These are phyloP conservation scores for Drosophila fuyamai DNA, from an alignment of 1,140 invertebrate species.

Conservation along the genomic window DNA sequence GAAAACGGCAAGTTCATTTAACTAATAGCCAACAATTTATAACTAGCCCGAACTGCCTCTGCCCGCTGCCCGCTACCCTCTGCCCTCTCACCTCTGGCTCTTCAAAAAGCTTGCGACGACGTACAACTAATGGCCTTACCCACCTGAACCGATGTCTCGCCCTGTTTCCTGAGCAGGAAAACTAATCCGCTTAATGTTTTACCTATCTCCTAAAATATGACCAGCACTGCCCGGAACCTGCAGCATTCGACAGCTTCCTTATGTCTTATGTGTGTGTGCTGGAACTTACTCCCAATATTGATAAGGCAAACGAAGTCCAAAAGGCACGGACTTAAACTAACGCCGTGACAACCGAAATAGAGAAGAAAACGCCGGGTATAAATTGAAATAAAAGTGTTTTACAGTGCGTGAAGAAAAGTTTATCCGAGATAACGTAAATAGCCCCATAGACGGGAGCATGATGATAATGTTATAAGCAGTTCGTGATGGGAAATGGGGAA, in stretches of 20 bases:
- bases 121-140: constrained; percentile 67
- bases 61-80: constrained; percentile 1
- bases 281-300: constrained; percentile 48
- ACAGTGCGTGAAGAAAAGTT: constrained; percentile 37
- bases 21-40: constrained; percentile 83
- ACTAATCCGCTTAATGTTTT: constrained; percentile 82
- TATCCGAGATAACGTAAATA: constrained; percentile 45
- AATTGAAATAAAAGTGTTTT: constrained; percentile 51
- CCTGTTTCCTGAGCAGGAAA: constrained; percentile 32
- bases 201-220: constrained; percentile 74
- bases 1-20: constrained; percentile 77
- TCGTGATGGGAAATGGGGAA: constrained; percentile 13
- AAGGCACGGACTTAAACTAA: constrained; percentile 34
- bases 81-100: constrained; percentile 6
- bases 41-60: constrained; percentile 42
- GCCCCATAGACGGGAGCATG: constrained; percentile 33
- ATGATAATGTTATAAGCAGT: constrained; percentile 65
- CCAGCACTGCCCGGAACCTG: constrained; percentile 19
- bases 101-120: constrained; percentile 41
- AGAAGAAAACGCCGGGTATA: constrained; percentile 16
- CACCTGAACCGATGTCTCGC: constrained; percentile 42
- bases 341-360: constrained; percentile 17
- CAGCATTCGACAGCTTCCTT: constrained; percentile 32
- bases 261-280: constrained; percentile 19
- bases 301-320: constrained; percentile 30